phyloP scores from a whole-genome alignment of 2,888 invertebrate genomes.

The Dasysyrphus tricinctus region DNA sequence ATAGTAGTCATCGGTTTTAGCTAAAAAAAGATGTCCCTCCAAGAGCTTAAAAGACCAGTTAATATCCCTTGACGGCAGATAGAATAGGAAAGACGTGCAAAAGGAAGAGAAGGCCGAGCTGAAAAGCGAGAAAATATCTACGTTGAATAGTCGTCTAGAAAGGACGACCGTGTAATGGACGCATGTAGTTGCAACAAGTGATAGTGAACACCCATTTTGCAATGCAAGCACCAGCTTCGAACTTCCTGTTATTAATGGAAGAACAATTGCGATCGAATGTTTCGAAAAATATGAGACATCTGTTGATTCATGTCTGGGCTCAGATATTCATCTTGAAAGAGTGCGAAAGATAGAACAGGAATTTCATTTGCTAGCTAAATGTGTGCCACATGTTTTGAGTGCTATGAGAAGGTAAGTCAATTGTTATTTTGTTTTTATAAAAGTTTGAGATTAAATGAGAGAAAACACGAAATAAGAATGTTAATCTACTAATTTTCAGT shows the following conservation, averaged over 20 bases:
- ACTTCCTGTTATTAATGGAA: conserved; percentile 89
- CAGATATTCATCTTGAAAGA: conserved; percentile 97
- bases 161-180: no score
- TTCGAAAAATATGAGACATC: conserved; percentile 91
- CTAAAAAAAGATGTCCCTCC: no score
- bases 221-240: conserved; percentile 84
- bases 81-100: no score
- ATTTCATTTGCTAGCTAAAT: conserved; percentile 94
- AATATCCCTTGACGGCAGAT: no score
- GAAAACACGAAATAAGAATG: not conserved
- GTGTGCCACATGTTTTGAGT: conserved; percentile 92
- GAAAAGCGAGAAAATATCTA: no score
- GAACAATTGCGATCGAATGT: conserved; percentile 89
- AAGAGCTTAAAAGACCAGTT: no score
- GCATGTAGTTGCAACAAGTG: no score
- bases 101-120: no score
- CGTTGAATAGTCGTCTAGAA: no score
- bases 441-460: no score
- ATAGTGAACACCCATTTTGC: no score
- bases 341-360: conserved; percentile 98
- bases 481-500: conserved; percentile 84
- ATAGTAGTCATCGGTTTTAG: no score
- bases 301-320: conserved; percentile 91
- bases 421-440: not conserved
- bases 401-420: conserved; percentile 93